Conservation (phyloP, 2,888 invertebrate genomes). For the Trichacis sp. region DNA sequence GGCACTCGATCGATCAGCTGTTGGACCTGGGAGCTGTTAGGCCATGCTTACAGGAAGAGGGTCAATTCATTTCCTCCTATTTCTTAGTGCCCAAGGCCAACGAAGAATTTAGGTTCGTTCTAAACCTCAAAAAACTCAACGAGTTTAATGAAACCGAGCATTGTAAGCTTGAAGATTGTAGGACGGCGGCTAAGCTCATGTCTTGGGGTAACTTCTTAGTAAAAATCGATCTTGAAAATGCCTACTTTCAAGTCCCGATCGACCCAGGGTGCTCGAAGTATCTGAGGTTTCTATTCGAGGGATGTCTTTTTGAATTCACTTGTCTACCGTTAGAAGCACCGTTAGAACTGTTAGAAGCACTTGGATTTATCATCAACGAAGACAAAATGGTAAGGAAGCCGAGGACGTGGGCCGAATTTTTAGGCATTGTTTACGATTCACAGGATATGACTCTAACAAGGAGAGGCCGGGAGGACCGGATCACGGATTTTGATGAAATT, state of each 20-base stretch:
- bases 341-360: background rate
- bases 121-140: constrained; percentile 29
- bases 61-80: constrained; percentile 4
- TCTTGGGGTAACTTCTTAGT: constrained; percentile 10
- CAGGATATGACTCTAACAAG: too few relatives aligned
- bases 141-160: constrained; percentile 13
- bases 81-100: constrained; percentile 16
- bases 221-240: constrained; percentile 21
- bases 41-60: background rate
- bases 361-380: too few relatives aligned
- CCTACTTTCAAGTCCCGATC: constrained; percentile 24
- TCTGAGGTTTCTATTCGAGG: constrained; percentile 20
- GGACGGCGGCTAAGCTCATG: constrained; percentile 9
- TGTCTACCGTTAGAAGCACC: constrained; percentile 23
- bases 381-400: too few relatives aligned
- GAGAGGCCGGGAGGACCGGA: too few relatives aligned
- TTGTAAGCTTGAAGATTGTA: constrained; percentile 24
- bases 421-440: too few relatives aligned
- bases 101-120: constrained; percentile 16
- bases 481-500: too few relatives aligned
- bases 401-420: too few relatives aligned
- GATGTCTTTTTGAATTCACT: constrained; percentile 16
- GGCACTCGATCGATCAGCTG: constrained; percentile 7
- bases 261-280: constrained; percentile 12
- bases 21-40: constrained; percentile 10